Base-by-base conservation (phyloP, 2,797 vertebrate species). In the Poecilia picta region DNA sequence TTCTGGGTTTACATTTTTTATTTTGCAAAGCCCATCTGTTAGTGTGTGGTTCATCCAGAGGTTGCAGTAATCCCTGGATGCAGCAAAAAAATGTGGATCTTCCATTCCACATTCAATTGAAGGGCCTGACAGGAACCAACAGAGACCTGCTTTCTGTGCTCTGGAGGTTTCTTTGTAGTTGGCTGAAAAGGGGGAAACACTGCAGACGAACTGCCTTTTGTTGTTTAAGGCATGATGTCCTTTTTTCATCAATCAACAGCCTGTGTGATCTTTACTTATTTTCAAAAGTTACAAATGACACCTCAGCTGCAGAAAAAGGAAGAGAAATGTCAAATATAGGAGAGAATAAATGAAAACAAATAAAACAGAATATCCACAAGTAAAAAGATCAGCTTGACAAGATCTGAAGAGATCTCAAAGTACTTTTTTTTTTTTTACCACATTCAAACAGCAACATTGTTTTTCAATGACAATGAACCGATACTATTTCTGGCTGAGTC, bases 211-310 rank as follows among this genome's bases (percentile, higher is more conserved):
- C 39, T 71, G 43, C n/a, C 10, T 46, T 71, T 15, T 71, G 68
- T 46, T 28, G 43, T 46, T 3, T 46, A 45, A 71, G 11, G 13
- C 6, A 71, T 71, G 25, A 45, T 12, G 5, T n/a, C 25, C 25
- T 41, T 39, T 41, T 71, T 71, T 71, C 15, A 46, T 45, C 41
- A 71, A 71, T 71, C 68, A 71, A 45, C n/a, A 71, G 41, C 12
- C 25, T n/a, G 68, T 45, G 25, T 45, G 41, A 71, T 71, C 68
- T 71, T 70, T 71, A 45, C 41, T 45, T 68, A 11, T 71, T 71
- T 71, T 71, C 25, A 45, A 28, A 46, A 71, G 68, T 71, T 71
- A 8, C 15, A 46, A 71, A 71, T 45, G 68, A 71, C 68, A 70
- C 20, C 6, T 41, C 68, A 8, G 41, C n/a, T 12, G 20, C 10